Percentiles rank a stretch among this genome's conserved stretches.
Conservation (phyloP, 2,113 vertebrate genomes). For the Chionomys nivalis region DNA sequence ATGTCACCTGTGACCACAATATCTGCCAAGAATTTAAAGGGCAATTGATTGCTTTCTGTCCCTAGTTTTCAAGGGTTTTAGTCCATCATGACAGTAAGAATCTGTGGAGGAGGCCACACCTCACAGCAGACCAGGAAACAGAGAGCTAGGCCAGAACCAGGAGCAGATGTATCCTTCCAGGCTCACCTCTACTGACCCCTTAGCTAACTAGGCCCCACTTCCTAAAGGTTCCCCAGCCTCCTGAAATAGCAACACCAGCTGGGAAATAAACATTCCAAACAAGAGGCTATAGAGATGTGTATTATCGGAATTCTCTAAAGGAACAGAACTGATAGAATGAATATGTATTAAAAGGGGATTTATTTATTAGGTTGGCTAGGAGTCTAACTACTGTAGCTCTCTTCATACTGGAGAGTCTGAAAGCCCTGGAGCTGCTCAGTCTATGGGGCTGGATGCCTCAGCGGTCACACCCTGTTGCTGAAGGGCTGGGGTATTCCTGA, state of each 20-base stretch:
- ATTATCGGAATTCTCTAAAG: neutral
- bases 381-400: neutral
- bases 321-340: neutral
- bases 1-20: neutral
- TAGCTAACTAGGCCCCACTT: neutral
- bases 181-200: neutral
- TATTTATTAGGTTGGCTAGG: neutral
- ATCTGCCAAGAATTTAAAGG: neutral
- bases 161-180: neutral
- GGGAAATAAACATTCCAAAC: neutral
- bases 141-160: neutral
- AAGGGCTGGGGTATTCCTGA: neutral
- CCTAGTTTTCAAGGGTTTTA: neutral
- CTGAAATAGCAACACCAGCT: neutral
- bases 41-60: accelerated
- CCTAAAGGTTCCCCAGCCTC: neutral
- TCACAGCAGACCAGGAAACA: neutral
- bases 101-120: neutral
- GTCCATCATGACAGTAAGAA: neutral
- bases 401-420: neutral
- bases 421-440: neutral
- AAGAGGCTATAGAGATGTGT: neutral
- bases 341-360: neutral
- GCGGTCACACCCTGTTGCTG: neutral
- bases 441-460: neutral